Percentiles rank a stretch among this genome's conserved stretches.
These are phyloP conservation scores for Salvelinus alpinus DNA, from an alignment of 2,113 vertebrate genomes.

Conservation along the genomic window DNA sequence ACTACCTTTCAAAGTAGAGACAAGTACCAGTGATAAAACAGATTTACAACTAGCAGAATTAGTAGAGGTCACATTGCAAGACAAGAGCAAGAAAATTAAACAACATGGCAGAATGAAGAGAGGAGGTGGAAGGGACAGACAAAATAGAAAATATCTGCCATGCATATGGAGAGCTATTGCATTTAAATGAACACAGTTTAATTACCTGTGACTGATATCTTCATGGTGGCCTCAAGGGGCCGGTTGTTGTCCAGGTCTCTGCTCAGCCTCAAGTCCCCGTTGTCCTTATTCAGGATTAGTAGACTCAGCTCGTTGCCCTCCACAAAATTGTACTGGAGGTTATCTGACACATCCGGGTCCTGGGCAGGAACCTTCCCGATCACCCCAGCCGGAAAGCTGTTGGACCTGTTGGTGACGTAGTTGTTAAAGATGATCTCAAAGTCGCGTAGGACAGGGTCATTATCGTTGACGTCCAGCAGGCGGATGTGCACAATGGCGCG, in stretches of 20 bases:
- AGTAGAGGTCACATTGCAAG: conserved; percentile 5
- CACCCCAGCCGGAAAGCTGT: conserved; percentile 83
- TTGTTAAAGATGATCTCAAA: conserved; percentile 93
- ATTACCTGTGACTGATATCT: conserved; percentile 87
- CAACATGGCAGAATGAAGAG: not conserved
- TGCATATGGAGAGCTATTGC: not conserved
- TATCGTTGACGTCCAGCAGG: conserved; percentile 85
- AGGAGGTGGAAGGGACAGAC: not conserved
- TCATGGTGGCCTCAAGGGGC: conserved; percentile 84
- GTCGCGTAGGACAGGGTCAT: conserved; percentile 79
- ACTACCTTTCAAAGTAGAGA: conserved; percentile 6
- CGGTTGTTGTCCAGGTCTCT: conserved; percentile 85
- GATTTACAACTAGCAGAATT: not conserved
- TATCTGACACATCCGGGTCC: conserved; percentile 85
- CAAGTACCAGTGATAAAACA: conserved; percentile 2
- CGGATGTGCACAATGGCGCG: conserved; percentile 80
- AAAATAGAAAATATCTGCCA: not conserved
- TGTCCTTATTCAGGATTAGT: conserved; percentile 78
- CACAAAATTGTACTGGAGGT: conserved; percentile 81
- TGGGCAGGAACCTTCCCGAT: conserved; percentile 86
- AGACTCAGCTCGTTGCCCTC: conserved; percentile 85
- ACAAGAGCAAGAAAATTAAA: not conserved
- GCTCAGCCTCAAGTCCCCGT: conserved; percentile 85
- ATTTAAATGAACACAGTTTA: not conserved
- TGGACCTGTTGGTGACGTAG: conserved; percentile 86